Base-by-base conservation (phyloP, 92 coral and sea anemone species). In the Zoanthus sociatus region DNA sequence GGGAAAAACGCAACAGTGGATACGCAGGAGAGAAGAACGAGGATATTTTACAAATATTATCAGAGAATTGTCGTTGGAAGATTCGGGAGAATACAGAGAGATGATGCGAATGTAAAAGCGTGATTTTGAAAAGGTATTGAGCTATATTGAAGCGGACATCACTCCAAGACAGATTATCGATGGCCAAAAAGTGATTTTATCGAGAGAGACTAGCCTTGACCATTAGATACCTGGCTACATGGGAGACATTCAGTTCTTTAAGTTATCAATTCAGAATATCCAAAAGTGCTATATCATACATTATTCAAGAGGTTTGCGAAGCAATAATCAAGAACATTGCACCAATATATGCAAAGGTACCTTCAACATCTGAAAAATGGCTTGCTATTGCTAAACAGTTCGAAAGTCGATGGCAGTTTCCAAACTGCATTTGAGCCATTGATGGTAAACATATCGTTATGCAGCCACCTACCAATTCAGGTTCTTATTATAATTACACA, bases 381-480 rank as follows among this genome's bases (percentile, higher is more conserved):
- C 42, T 10, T 13, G 48, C 67, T 16, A 37, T 83, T 70, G 87
- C 87, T 46, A 16, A 69, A 42, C 20, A 46, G 46, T 83, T 83
- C 46, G 76, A 83, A 70, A 37, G 42, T 8, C 26, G 48, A 37
- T 83, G 87, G 87, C 66, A 83, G 67, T 83, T 44, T 77, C 88
- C 84, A 9, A 63, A 89, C 73, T 83, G 92, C 69, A 83, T 73
- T 53, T 90, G 93, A 18, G 90, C 93, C 44, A 73, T 78, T 3
- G 88, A 89, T 64, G 92, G 92, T 0, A 89, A 89, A 55, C 92
- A 89, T 31, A 21, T 83, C 15, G 88, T 76, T 45, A 83, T 83
- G 88, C 92, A 89, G 48, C 76, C 77, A 32, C 92, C 92, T 21
- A 53, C 92, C 9, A 73, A 90, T 55, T 73, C 90, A 68, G 92